These are phyloP conservation scores for Sycophaga agraensis DNA, from an alignment of 1,140 invertebrate species.

Conservation along the genomic window DNA sequence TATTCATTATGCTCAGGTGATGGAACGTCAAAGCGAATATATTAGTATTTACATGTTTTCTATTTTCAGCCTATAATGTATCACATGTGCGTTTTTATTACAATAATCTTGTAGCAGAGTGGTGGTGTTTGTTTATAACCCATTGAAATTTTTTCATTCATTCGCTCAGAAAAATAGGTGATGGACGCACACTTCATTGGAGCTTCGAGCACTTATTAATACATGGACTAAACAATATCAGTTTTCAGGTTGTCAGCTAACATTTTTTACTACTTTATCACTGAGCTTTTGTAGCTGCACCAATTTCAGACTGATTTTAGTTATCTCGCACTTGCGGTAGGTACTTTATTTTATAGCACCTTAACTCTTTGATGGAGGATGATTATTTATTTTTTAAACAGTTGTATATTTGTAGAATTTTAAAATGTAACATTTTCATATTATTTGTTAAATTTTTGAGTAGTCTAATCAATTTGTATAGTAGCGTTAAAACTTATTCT, in stretches of 20 bases:
- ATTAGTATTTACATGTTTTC: constrained; percentile 13
- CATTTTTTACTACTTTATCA: background rate
- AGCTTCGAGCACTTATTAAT: constrained; percentile 3
- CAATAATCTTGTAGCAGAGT: background rate
- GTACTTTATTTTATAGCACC: background rate
- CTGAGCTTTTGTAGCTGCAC: constrained; percentile 14
- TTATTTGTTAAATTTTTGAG: too few relatives aligned
- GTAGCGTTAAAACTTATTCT: too few relatives aligned
- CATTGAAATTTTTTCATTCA: background rate
- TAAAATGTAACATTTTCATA: background rate
- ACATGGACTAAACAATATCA: constrained; percentile 1
- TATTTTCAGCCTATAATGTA: constrained; percentile 21
- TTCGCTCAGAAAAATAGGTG: constrained; percentile 16
- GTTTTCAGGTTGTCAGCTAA: constrained; percentile 14
- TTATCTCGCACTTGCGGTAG: constrained; percentile 7
- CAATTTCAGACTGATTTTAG: constrained; percentile 17
- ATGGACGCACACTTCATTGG: constrained; percentile 22
- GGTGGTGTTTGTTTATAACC: constrained; percentile 2
- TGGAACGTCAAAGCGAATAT: constrained; percentile 22
- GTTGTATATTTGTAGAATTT: constrained; percentile 10
- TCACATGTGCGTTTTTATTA: background rate
- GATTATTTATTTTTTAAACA: background rate
- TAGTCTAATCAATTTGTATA: too few relatives aligned
- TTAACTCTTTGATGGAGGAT: background rate
- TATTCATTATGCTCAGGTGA: constrained; percentile 17